Evolutionary conservation across 2,797 vertebrate genomes (phyloP).

Genomic region (Sebastiscus tertius): DNA sequence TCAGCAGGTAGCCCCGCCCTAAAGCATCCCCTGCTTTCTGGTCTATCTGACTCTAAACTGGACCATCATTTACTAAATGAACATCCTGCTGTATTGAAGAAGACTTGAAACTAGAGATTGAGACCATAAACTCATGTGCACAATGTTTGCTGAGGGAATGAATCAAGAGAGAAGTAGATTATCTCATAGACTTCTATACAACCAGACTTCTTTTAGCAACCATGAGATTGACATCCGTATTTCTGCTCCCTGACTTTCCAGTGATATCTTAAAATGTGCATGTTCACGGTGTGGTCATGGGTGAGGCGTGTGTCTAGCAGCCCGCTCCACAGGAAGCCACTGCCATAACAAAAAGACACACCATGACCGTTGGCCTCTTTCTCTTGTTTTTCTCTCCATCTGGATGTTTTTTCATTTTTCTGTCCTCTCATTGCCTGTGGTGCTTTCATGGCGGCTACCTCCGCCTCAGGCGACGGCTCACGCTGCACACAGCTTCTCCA

Average conservation of each 20-base stretch:
- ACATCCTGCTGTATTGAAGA: too few relatives aligned
- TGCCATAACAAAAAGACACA: background rate
- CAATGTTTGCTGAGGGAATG: too few relatives aligned
- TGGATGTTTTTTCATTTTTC: background rate
- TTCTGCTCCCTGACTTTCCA: background rate
- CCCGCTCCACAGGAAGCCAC: background rate
- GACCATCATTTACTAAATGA: too few relatives aligned
- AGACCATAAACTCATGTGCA: too few relatives aligned
- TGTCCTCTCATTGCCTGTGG: background rate
- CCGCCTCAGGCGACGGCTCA: constrained; percentile 4
- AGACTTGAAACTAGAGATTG: too few relatives aligned
- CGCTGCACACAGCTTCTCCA: background rate
- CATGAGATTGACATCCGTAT: too few relatives aligned
- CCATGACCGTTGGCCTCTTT: background rate
- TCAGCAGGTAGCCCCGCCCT: too few relatives aligned
- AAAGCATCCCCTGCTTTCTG: too few relatives aligned
- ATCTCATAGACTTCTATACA: too few relatives aligned
- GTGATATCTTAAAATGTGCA: background rate
- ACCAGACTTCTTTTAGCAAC: too few relatives aligned
- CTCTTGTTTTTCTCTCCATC: background rate
- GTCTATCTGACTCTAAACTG: too few relatives aligned
- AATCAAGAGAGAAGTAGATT: too few relatives aligned
- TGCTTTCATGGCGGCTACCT: background rate
- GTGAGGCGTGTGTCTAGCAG: background rate
- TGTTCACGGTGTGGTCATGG: background rate